A percentile compares a stretch with the other conserved stretches of the same genome.
phyloP scores from a whole-genome alignment of 2,113 vertebrate genomes.

The Meleagris gallopavo region DNA sequence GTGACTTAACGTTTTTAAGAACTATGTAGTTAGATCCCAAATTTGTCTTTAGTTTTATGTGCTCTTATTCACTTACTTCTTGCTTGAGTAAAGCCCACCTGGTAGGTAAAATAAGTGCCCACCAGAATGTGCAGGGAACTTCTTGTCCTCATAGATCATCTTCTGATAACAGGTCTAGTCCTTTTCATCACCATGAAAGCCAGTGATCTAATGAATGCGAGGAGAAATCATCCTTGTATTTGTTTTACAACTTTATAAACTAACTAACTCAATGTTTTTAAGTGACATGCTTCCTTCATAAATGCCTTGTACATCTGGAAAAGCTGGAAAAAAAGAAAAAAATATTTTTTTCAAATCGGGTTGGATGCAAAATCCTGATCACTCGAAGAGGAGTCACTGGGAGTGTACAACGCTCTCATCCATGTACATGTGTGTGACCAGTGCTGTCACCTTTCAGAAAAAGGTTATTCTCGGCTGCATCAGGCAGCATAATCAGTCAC shows the following conservation, averaged over 20 bases:
- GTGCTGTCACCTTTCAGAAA: not conserved
- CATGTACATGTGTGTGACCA: not conserved
- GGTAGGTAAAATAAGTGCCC: not conserved
- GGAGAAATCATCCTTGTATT: not conserved
- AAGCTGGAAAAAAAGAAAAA: not conserved
- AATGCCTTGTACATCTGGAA: not conserved
- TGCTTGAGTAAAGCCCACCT: not conserved
- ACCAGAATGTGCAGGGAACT: accelerated
- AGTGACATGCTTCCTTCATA: not conserved
- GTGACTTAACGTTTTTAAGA: not conserved
- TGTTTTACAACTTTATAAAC: not conserved
- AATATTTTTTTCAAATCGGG: not conserved
- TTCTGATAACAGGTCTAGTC: not conserved
- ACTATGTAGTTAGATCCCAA: too few species aligned
- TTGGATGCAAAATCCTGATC: not conserved
- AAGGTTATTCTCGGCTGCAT: not conserved
- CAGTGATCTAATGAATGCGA: not conserved
- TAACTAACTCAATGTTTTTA: not conserved
- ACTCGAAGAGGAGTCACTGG: not conserved
- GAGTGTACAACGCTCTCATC: not conserved
- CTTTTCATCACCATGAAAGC: not conserved
- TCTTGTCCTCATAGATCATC: not conserved
- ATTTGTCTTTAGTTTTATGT: too few species aligned
- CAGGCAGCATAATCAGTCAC: not conserved
- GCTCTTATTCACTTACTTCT: not conserved